Percentiles rank a stretch among this genome's conserved stretches.
Evolutionary conservation across 2,888 invertebrate genomes (phyloP).

Genomic region (Cremastinae sp.): DNA sequence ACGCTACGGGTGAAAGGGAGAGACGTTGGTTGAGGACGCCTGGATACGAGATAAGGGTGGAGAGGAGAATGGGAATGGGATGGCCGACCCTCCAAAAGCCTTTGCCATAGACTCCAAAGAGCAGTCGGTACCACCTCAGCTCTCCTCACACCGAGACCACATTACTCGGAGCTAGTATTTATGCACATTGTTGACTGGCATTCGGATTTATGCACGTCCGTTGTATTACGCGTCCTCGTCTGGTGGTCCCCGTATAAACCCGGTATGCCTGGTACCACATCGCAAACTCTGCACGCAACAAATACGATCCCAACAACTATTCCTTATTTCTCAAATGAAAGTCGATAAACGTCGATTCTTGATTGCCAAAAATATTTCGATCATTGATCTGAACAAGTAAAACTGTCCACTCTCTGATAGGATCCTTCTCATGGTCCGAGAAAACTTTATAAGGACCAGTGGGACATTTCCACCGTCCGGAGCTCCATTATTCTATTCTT

Average conservation of each 20-base stretch:
- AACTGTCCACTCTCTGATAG: background rate
- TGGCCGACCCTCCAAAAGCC: constrained; percentile 66
- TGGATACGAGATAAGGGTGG: constrained; percentile 24
- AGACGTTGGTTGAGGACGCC: constrained; percentile 45
- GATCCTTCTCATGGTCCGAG: background rate
- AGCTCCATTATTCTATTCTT: constrained; percentile 3
- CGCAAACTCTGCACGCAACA: constrained; percentile 75
- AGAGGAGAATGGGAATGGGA: constrained; percentile 48
- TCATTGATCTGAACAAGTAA: background rate
- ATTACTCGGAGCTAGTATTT: constrained; percentile 79
- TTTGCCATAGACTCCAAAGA: constrained; percentile 54
- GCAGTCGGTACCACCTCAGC: constrained; percentile 59
- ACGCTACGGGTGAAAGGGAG: constrained; percentile 53
- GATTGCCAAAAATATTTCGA: background rate
- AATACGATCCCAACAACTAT: constrained; percentile 46
- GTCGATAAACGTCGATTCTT: constrained; percentile 32
- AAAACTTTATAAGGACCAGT: no score
- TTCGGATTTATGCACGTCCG: constrained; percentile 80
- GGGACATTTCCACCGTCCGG: background rate
- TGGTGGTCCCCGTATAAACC: constrained; percentile 75
- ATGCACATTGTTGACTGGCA: constrained; percentile 81
- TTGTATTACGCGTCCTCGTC: constrained; percentile 79
- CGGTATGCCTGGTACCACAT: constrained; percentile 77
- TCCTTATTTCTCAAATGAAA: constrained; percentile 18
- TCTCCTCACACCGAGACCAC: constrained; percentile 67